Conservation (phyloP, 1,140 invertebrate species). For the Rhagoletis zephyria region DNA sequence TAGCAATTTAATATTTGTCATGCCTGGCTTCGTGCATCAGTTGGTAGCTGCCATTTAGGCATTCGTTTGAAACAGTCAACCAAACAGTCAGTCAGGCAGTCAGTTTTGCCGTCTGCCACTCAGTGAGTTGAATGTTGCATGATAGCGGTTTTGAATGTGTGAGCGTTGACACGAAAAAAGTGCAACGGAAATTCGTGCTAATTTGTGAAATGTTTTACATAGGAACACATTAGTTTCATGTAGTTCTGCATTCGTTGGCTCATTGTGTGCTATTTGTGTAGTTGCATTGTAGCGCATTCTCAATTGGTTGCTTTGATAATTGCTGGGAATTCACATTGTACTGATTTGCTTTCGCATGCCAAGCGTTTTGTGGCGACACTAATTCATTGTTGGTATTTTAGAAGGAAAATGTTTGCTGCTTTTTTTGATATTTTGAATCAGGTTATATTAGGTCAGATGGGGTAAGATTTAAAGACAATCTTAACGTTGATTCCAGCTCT, state of each 20-base stretch:
- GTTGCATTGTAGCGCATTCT: background rate
- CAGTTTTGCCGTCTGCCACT: background rate
- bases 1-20: background rate
- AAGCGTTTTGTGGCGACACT: background rate
- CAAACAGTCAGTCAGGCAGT: slow-evolving; percentile 13
- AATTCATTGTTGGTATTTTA: slow-evolving; percentile 3
- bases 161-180: slow-evolving; percentile 38
- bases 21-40: background rate
- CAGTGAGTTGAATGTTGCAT: slow-evolving; percentile 1
- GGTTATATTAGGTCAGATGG: too few relatives aligned
- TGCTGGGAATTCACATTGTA: background rate
- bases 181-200: slow-evolving; percentile 41
- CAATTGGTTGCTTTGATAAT: background rate
- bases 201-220: slow-evolving; percentile 50
- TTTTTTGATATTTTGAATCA: too few relatives aligned
- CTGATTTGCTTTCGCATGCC: slow-evolving; percentile 15
- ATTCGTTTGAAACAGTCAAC: background rate
- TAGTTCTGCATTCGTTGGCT: background rate
- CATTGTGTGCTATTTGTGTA: background rate
- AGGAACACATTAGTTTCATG: background rate
- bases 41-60: background rate
- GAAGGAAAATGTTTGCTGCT: too few relatives aligned
- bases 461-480: too few relatives aligned
- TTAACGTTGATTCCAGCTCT: too few relatives aligned
- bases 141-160: background rate